Evolutionary conservation across 2,113 vertebrate species (phyloP).

Genomic region (Shinisaurus crocodilurus): DNA sequence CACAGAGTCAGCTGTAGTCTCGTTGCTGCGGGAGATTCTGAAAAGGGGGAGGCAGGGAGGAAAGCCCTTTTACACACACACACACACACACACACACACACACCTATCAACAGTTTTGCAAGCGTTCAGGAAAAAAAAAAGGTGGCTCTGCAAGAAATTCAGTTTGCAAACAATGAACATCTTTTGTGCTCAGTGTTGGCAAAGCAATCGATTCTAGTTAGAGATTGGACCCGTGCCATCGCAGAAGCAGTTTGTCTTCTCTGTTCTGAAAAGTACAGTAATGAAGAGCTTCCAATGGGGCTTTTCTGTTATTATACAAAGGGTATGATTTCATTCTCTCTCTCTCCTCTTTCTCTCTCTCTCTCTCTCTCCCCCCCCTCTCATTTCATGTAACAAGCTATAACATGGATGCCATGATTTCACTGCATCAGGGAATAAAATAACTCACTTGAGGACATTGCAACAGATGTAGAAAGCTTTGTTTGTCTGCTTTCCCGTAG

Average conservation of each 20-base stretch:
- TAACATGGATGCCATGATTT: conserved; percentile 43
- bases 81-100: neutral
- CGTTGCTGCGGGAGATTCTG: conserved; percentile 69
- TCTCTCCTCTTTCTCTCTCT: neutral
- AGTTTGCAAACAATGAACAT: conserved; percentile 84
- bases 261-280: conserved; percentile 65
- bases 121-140: conserved; percentile 61
- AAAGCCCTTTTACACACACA: neutral
- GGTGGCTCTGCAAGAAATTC: conserved; percentile 56
- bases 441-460: conserved; percentile 41
- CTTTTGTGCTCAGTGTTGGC: conserved; percentile 79
- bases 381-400: conserved; percentile 40
- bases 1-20: conserved; percentile 66
- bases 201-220: conserved; percentile 80
- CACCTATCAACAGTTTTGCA: conserved; percentile 64
- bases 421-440: conserved; percentile 48
- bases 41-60: conserved; percentile 13
- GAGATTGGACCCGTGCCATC: conserved; percentile 78
- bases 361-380: conserved; percentile 31
- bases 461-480: conserved; percentile 23
- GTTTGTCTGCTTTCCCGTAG: conserved; percentile 7
- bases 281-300: conserved; percentile 61
- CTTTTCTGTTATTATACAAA: conserved; percentile 50
- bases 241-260: conserved; percentile 70
- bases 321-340: conserved; percentile 54